Conservation (phyloP, 2,888 invertebrate species). For the Laothoe populi region DNA sequence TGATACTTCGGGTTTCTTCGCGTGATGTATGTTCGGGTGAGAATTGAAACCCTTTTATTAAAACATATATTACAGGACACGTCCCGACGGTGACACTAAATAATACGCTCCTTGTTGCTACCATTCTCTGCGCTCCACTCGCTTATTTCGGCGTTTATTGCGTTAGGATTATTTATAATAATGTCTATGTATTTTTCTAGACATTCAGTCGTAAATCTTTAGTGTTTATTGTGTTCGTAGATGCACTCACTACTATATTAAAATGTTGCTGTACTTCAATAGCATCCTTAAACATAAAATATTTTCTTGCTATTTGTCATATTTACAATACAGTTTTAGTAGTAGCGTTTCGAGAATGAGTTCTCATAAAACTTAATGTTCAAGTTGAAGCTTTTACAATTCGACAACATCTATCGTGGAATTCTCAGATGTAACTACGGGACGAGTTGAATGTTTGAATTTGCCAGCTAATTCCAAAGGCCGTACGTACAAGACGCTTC, state of each 20-base stretch:
- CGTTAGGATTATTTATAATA: conserved; percentile 71
- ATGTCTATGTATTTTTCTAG: conserved; percentile 51
- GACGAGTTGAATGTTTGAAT: conserved; percentile 61
- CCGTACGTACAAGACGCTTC: conserved; percentile 44
- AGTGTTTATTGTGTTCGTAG: conserved; percentile 41
- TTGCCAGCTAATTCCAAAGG: conserved; percentile 64
- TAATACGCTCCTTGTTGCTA: conserved; percentile 80
- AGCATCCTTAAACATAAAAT: background rate
- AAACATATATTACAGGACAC: conserved; percentile 82
- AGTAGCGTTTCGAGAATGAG: background rate
- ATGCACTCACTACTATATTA: background rate
- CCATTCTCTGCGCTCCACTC: conserved; percentile 68
- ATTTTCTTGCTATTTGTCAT: conserved; percentile 6
- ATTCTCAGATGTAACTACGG: conserved; percentile 42
- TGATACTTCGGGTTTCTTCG: conserved; percentile 75
- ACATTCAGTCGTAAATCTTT: conserved; percentile 48
- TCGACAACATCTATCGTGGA: conserved; percentile 43
- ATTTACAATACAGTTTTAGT: background rate
- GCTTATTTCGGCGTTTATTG: conserved; percentile 78
- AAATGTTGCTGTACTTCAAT: conserved; percentile 1
- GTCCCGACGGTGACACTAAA: conserved; percentile 80
- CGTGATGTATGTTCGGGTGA: conserved; percentile 77
- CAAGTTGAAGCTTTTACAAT: conserved; percentile 34
- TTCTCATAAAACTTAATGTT: conserved; percentile 4
- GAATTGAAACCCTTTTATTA: conserved; percentile 84